Conservation (phyloP, 30 jellyfish, hydroid and myxozoan species). For the Turritopsis rubra region DNA sequence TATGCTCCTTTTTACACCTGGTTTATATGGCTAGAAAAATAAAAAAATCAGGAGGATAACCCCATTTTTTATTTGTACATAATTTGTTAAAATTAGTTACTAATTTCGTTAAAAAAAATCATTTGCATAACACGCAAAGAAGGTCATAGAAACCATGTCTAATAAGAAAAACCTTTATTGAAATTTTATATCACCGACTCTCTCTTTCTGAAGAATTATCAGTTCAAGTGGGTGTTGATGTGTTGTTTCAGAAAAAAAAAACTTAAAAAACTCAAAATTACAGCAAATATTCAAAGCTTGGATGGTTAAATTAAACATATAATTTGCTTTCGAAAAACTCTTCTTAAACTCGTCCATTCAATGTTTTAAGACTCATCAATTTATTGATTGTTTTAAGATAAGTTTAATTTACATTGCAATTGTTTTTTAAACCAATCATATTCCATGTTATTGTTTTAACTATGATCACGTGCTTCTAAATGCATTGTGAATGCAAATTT, state of each 20-base stretch:
- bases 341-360: neutral
- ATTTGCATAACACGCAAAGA: too few species aligned
- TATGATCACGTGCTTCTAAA: slow-evolving; percentile 24
- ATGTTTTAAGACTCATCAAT: slow-evolving; percentile 1
- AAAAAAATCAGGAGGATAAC: too few species aligned
- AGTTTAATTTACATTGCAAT: slow-evolving; percentile 9
- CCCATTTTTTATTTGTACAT: too few species aligned
- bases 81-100: too few species aligned
- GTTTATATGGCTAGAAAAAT: too few species aligned
- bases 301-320: neutral
- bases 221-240: neutral
- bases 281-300: neutral
- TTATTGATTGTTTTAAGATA: slow-evolving; percentile 9
- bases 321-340: neutral
- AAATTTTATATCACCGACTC: neutral
- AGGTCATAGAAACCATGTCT: too few species aligned
- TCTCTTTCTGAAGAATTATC: too few species aligned
- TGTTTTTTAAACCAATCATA: slow-evolving; percentile 34
- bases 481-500: slow-evolving; percentile 17
- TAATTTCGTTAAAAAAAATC: too few species aligned
- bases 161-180: too few species aligned
- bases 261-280: too few species aligned
- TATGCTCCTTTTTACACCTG: too few species aligned
- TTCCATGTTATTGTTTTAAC: slow-evolving; percentile 3
- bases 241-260: neutral